Percentiles rank a stretch among this genome's conserved stretches.
Conservation (phyloP, 2,797 vertebrate species). For the Gambelia wislizenii region DNA sequence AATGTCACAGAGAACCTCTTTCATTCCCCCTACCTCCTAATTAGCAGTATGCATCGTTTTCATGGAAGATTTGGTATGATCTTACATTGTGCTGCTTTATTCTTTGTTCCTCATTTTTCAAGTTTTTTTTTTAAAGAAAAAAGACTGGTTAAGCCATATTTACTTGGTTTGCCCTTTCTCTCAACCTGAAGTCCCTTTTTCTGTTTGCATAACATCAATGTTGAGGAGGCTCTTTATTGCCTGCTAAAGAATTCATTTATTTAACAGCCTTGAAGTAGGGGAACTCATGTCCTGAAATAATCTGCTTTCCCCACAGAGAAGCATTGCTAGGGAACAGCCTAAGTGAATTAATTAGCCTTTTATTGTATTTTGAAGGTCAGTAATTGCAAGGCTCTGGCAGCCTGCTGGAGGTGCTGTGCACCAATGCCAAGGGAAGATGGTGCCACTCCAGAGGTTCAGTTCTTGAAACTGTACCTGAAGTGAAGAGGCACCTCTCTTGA, state of each 20-base stretch:
- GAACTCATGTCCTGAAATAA: conserved; percentile 30
- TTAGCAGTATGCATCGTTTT: not conserved
- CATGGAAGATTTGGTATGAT: not conserved
- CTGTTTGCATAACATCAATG: not conserved
- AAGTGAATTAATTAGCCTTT: conserved; percentile 40
- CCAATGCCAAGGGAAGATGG: not conserved
- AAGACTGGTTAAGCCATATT: not conserved
- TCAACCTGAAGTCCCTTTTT: not conserved
- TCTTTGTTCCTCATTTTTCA: not conserved
- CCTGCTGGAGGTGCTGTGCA: not conserved
- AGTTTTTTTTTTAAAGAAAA: not conserved
- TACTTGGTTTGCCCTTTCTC: not conserved
- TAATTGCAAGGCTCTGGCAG: not conserved
- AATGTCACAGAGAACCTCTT: not conserved
- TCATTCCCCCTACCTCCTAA: not conserved
- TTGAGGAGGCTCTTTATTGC: not conserved
- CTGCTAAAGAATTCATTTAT: not conserved
- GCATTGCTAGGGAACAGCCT: not conserved
- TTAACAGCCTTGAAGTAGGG: conserved; percentile 6
- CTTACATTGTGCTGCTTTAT: not conserved
- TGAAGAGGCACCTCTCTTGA: not conserved
- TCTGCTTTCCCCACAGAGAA: not conserved
- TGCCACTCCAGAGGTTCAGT: not conserved
- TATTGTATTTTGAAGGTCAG: conserved; percentile 8
- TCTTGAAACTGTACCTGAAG: not conserved